Evolutionary conservation across 2,797 vertebrate genomes (phyloP).

Genomic region (Brachyalestes nurse): DNA sequence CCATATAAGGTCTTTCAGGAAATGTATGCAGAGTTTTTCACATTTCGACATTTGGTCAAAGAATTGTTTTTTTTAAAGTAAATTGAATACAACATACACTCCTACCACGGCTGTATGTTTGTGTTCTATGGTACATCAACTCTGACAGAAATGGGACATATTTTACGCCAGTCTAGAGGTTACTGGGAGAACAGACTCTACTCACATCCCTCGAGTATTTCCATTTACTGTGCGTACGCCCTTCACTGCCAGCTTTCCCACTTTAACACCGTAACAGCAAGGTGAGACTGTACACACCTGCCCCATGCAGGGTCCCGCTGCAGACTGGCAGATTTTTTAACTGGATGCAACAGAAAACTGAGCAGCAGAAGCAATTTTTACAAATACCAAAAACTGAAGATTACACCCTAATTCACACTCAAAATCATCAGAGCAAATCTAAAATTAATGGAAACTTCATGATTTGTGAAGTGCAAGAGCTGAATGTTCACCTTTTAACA

Average conservation of each 20-base stretch:
- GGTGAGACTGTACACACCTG: constrained; percentile 54
- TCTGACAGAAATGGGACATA: constrained; percentile 28
- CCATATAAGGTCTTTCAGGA: not conserved
- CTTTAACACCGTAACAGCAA: constrained; percentile 66
- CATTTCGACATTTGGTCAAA: not conserved
- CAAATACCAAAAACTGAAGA: not conserved
- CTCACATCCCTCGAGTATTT: constrained; percentile 32
- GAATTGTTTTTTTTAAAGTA: not conserved
- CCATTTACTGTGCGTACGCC: constrained; percentile 56
- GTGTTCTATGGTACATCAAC: not conserved
- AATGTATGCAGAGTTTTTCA: not conserved
- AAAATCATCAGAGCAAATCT: not conserved
- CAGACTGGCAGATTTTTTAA: constrained; percentile 9
- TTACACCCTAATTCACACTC: not conserved
- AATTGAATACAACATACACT: not conserved
- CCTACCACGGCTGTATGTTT: not conserved
- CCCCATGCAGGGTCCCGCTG: constrained; percentile 6
- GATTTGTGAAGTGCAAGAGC: not conserved
- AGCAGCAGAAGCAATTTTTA: not conserved
- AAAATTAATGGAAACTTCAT: not conserved
- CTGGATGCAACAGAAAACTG: not conserved
- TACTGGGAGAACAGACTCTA: constrained; percentile 5
- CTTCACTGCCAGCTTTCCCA: constrained; percentile 66
- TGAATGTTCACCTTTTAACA: not conserved
- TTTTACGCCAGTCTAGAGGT: constrained; percentile 40